Evolutionary conservation across 2,797 vertebrate genomes (phyloP), one percentile per base, ranked within the genome.

Genomic region (Anguilla megastoma): DNA sequence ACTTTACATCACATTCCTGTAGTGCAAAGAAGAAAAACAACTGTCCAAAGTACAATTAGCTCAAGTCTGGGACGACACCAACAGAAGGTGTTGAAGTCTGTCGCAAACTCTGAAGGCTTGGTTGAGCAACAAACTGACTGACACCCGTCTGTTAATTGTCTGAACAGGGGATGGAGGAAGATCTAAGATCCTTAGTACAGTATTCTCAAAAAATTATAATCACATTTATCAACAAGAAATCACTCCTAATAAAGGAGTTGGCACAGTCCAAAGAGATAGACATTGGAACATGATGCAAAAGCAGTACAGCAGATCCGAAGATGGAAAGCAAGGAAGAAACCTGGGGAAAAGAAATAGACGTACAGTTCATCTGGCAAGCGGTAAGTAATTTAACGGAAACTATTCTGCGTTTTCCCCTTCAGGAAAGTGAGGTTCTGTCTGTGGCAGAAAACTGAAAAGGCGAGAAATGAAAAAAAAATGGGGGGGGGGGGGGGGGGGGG

Each of bases 251-350:
- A 92, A 90, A 92, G 91, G 90, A 93, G 93, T 96, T 96, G 96
- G 95, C 96, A 96, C 95, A 94, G 94, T 95, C 94, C 93, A 91
- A 74, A 92, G 92, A 92, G 90, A 87, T 91, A 91, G 90, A 94
- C 90, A 30, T 92, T 91, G 92, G 89, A 94, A 91, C 92, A 87
- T 88, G 93, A 93, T 94, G 94, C 92, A 91, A 91, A 76, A 92
- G 93, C 92, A 91, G 91, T 92, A 95, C 93, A 95, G 93, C 91
- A 91, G 92, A 45, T 10, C 7, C 48, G 58, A 41, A 85, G 83
- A 58, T 33, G 58, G 33, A 27, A 12, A 58, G 36, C 48, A 54
- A 56, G 27, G 79, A 82, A 82, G 21, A 82, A 50, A 9, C 16
- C 41, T 48, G 33, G 33, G 30, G 71, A 8, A 27, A 41, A 41